phyloP scores from a whole-genome alignment of 1,140 invertebrate species.

The Microplitis demolitor region DNA sequence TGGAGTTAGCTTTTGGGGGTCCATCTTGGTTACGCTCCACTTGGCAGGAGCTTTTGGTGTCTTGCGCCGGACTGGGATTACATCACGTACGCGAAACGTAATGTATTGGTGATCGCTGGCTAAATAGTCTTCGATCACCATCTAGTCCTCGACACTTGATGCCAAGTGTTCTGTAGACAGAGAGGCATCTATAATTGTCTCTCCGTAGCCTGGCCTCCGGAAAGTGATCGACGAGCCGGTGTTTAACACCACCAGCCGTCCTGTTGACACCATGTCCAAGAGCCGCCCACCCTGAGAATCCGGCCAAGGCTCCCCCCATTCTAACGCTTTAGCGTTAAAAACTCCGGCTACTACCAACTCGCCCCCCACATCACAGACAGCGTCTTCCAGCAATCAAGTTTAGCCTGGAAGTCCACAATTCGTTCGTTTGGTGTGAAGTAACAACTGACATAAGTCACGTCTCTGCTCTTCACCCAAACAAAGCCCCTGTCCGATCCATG shows the following conservation, averaged over 20 bases:
- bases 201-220: constrained; percentile 25
- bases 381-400: constrained; percentile 19
- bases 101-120: constrained; percentile 29
- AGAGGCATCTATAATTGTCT: constrained; percentile 22
- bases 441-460: constrained; percentile 21
- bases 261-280: too few relatives aligned
- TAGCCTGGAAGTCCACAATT: constrained; percentile 15
- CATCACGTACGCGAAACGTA: constrained; percentile 14
- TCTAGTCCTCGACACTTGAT: too few relatives aligned
- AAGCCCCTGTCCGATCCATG: not conserved
- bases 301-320: too few relatives aligned
- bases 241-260: constrained; percentile 24
- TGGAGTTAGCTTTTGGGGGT: constrained; percentile 4
- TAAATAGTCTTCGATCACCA: constrained; percentile 24
- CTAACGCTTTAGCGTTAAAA: constrained; percentile 22
- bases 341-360: constrained; percentile 20
- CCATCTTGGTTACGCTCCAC: constrained; percentile 15
- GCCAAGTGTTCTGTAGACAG: too few relatives aligned
- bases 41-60: too few relatives aligned
- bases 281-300: too few relatives aligned
- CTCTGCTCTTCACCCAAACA: constrained; percentile 8
- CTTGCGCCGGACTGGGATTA: not conserved
- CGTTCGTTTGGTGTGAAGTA: constrained; percentile 21
- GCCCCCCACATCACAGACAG: constrained; percentile 17
- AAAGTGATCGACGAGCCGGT: constrained; percentile 14